Percentiles rank a stretch among this genome's conserved stretches.
Evolutionary conservation across 2,888 invertebrate genomes (phyloP).

Genomic region (Venusia cambrica): DNA sequence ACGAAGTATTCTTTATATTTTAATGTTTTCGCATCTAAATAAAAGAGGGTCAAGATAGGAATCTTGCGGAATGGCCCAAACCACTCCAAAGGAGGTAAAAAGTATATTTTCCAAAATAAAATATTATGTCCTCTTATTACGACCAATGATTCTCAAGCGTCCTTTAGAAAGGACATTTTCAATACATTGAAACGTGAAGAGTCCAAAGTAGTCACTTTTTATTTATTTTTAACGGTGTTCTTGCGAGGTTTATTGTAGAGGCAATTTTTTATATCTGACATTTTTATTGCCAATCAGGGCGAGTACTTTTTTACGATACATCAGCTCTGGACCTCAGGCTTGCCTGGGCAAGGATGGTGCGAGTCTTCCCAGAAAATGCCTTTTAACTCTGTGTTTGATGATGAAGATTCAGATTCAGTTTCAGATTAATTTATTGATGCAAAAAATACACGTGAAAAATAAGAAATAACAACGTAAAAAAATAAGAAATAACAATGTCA

Average conservation of each 20-base stretch:
- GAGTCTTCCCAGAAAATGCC: constrained; percentile 2
- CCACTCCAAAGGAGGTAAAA: constrained; percentile 11
- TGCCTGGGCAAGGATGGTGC: too few species aligned
- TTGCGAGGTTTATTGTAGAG: constrained; percentile 6
- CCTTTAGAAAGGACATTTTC: constrained; percentile 5
- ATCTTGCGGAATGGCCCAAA: constrained; percentile 22
- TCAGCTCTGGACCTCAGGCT: too few species aligned
- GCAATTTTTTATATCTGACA: too few species aligned
- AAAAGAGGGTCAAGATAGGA: constrained; percentile 41
- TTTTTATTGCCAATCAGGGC: constrained; percentile 9
- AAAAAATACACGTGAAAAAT: too few species aligned
- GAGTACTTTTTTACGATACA: too few species aligned
- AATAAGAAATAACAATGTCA: too few species aligned
- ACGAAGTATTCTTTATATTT: constrained; percentile 62
- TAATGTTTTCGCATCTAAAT: constrained; percentile 54
- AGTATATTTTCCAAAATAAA: constrained; percentile 17
- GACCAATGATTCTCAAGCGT: constrained; percentile 13
- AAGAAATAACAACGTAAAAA: too few species aligned
- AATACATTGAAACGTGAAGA: constrained; percentile 11
- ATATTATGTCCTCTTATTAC: constrained; percentile 14
- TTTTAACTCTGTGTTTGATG: too few species aligned
- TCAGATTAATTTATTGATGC: too few species aligned
- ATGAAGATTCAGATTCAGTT: too few species aligned
- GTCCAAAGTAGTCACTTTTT: constrained; percentile 5
- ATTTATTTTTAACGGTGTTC: constrained; percentile 13